Conservation (phyloP, 2,888 invertebrate genomes). For the Hoplodrina blanda region DNA sequence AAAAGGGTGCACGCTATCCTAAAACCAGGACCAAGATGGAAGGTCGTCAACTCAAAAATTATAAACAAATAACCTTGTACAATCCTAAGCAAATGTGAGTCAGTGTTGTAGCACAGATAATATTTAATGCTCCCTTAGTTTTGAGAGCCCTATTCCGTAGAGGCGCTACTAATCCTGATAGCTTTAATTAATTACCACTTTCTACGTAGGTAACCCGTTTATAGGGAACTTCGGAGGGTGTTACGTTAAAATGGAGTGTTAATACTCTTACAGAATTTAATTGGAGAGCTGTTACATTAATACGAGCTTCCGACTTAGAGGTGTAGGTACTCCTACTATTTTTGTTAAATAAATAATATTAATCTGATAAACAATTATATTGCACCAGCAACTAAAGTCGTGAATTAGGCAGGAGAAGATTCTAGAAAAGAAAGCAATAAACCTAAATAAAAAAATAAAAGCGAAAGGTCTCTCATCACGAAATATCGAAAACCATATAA, state of each 20-base stretch:
- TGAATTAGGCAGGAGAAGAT: not conserved
- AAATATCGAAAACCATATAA: no score
- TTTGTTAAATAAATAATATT: not conserved
- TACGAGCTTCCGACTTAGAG: slow-evolving; percentile 6
- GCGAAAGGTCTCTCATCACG: no score
- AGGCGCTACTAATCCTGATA: slow-evolving; percentile 22
- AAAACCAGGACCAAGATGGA: not conserved
- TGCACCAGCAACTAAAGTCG: not conserved
- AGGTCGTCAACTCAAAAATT: not conserved
- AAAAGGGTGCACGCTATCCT: not conserved
- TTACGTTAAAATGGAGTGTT: slow-evolving; percentile 1
- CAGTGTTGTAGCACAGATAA: not conserved
- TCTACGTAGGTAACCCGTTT: slow-evolving; percentile 30
- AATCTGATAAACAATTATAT: no score
- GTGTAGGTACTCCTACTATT: not conserved
- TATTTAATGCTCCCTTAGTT: not conserved
- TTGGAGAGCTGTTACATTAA: slow-evolving; percentile 16
- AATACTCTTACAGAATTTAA: slow-evolving; percentile 21
- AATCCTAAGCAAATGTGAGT: slow-evolving; percentile 9
- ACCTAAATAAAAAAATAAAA: no score
- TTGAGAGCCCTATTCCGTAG: slow-evolving; percentile 40
- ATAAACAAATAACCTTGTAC: slow-evolving; percentile 14
- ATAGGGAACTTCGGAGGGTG: slow-evolving; percentile 1
- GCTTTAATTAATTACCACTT: slow-evolving; percentile 47
- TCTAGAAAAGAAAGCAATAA: no score